A percentile compares a stretch with the other conserved stretches of the same genome.
phyloP scores from a whole-genome alignment of 2,888 invertebrate species.

The Metellina segmentata region DNA sequence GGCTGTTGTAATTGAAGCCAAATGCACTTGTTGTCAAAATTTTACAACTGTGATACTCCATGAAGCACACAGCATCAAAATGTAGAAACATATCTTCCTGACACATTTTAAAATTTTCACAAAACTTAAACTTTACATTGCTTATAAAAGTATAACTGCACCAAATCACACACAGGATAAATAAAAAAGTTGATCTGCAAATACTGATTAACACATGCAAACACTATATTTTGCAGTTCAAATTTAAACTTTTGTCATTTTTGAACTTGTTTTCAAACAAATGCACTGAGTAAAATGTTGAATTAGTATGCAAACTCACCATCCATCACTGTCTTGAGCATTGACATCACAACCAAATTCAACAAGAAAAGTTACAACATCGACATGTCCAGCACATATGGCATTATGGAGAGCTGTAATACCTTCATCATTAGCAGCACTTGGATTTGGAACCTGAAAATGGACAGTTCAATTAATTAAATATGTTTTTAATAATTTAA shows the following conservation, averaged over 20 bases:
- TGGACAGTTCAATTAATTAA: not conserved
- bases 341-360: constrained; percentile 99
- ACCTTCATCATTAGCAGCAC: constrained; percentile 99
- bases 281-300: not conserved
- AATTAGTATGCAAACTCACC: constrained; percentile 83
- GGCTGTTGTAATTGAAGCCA: too few species aligned
- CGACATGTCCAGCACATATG: constrained; percentile 99
- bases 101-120: too few species aligned
- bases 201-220: too few species aligned
- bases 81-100: too few species aligned
- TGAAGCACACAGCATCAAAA: too few species aligned
- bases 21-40: too few species aligned
- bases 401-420: constrained; percentile 99
- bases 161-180: too few species aligned
- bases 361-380: constrained; percentile 98
- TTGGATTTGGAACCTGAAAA: constrained; percentile 92
- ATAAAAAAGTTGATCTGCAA: too few species aligned
- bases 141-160: too few species aligned
- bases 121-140: too few species aligned
- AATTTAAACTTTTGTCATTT: not conserved
- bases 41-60: too few species aligned
- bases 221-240: not conserved
- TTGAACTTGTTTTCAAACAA: not conserved
- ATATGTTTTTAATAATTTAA: not conserved
- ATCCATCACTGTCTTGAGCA: constrained; percentile 98